Percentiles rank a stretch among this genome's conserved stretches.
Evolutionary conservation across 1,140 invertebrate genomes (phyloP).

Genomic region (Philotrypesis tridentata): DNA sequence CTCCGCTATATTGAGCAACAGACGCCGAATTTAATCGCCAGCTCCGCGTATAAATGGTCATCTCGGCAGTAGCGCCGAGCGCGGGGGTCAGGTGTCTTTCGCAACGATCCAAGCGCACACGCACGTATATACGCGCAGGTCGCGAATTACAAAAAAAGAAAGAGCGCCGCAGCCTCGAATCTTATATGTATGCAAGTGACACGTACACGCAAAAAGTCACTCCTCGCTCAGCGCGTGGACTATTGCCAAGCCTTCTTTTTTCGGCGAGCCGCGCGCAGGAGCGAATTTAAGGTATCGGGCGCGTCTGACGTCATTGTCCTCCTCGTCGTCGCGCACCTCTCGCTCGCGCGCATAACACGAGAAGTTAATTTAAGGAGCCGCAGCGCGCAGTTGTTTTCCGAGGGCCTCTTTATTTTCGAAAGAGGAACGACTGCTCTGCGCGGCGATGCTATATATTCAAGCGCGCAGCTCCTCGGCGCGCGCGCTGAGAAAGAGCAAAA

Average conservation of each 20-base stretch:
- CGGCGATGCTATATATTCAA: no score
- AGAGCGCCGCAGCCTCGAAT: background rate
- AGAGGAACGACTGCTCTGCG: no score
- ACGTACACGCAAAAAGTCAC: background rate
- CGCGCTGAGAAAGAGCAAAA: background rate
- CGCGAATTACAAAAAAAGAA: slow-evolving; percentile 3
- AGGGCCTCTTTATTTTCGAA: background rate
- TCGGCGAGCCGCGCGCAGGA: background rate
- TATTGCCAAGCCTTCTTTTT: slow-evolving; percentile 22
- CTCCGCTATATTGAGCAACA: no score
- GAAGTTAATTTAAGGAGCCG: background rate
- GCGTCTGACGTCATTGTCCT: background rate
- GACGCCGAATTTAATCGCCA: slow-evolving; percentile 1
- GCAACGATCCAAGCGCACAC: background rate
- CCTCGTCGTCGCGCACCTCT: background rate
- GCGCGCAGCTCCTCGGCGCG: no score
- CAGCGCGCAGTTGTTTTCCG: background rate
- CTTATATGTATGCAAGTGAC: background rate
- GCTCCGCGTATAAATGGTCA: background rate
- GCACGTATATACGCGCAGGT: background rate
- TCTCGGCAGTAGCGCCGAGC: background rate
- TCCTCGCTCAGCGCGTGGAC: background rate
- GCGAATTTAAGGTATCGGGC: background rate
- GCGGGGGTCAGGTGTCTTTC: background rate
- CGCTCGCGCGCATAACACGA: background rate